Conservation (phyloP, 2,113 vertebrate species). For the Pithys albifrons region DNA sequence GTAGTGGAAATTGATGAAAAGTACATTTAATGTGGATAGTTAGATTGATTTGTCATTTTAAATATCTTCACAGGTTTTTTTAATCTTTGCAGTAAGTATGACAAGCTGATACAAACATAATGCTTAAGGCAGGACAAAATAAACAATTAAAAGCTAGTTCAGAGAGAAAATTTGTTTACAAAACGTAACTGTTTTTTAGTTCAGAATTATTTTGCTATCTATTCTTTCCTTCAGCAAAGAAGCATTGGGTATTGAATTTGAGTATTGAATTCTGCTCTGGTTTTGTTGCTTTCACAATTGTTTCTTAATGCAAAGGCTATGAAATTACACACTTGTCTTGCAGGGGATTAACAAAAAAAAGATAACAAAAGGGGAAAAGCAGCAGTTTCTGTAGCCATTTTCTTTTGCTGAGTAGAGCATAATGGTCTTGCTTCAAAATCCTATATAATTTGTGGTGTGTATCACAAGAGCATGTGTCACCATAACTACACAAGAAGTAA, state of each 20-base stretch:
- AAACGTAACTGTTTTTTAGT: neutral
- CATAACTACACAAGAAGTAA: neutral
- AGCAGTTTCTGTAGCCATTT: conserved; percentile 10
- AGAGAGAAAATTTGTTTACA: neutral
- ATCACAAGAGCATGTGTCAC: neutral
- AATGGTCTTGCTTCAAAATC: conserved; percentile 8
- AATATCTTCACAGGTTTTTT: conserved; percentile 46
- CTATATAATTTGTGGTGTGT: neutral
- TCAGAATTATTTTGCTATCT: neutral
- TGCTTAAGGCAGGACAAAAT: neutral
- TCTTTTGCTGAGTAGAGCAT: neutral
- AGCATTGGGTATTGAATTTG: neutral
- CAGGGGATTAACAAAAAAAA: conserved; percentile 10
- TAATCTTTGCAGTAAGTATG: conserved; percentile 47
- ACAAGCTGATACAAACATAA: conserved; percentile 5
- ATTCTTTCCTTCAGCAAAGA: neutral
- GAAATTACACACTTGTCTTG: neutral
- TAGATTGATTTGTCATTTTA: conserved; percentile 65
- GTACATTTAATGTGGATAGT: conserved; percentile 38
- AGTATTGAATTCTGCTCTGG: neutral
- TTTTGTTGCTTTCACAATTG: neutral
- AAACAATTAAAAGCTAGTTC: neutral
- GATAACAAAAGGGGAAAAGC: neutral
- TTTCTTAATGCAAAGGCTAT: conserved; percentile 1
- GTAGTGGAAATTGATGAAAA: conserved; percentile 64